Percentiles rank a stretch among this genome's conserved stretches.
Conservation (phyloP, 2,888 invertebrate genomes). For the Gonocerus acuteangulatus region DNA sequence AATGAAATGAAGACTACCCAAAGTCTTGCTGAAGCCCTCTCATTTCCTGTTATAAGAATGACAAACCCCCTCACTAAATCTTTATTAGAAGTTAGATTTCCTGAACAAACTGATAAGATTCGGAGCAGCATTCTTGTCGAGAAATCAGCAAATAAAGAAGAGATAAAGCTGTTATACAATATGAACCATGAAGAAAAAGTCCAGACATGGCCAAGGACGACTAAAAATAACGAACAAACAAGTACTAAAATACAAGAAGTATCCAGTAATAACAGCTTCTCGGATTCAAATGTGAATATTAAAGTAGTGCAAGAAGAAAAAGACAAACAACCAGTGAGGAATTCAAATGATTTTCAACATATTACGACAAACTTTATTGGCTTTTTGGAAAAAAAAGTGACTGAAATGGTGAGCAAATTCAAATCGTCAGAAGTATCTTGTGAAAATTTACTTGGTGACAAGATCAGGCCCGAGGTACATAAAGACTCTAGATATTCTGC, state of each 20-base stretch:
- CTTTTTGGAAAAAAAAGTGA: slow-evolving; percentile 15
- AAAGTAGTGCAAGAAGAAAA: neutral
- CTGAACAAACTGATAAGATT: slow-evolving; percentile 27
- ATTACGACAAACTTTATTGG: slow-evolving; percentile 14
- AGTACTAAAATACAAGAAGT: neutral
- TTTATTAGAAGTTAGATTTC: slow-evolving; percentile 30
- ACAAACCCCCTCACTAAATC: slow-evolving; percentile 27
- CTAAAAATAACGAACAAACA: neutral
- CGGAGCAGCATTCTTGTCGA: slow-evolving; percentile 25
- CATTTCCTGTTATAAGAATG: slow-evolving; percentile 26
- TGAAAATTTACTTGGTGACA: slow-evolving; percentile 4
- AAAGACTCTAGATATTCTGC: too few species aligned
- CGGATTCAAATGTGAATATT: neutral
- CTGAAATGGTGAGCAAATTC: slow-evolving; percentile 22
- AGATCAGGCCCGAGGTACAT: neutral
- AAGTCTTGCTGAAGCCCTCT: neutral
- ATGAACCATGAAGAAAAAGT: slow-evolving; percentile 10
- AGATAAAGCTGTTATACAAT: slow-evolving; percentile 27
- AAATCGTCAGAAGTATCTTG: slow-evolving; percentile 7
- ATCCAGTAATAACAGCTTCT: neutral
- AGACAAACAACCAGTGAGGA: neutral
- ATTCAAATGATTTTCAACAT: slow-evolving; percentile 10
- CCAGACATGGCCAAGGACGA: neutral
- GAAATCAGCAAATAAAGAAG: slow-evolving; percentile 26
- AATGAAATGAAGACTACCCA: too few species aligned